Conservation (phyloP, 2,113 vertebrate species). For the Dryoscopus gambensis region DNA sequence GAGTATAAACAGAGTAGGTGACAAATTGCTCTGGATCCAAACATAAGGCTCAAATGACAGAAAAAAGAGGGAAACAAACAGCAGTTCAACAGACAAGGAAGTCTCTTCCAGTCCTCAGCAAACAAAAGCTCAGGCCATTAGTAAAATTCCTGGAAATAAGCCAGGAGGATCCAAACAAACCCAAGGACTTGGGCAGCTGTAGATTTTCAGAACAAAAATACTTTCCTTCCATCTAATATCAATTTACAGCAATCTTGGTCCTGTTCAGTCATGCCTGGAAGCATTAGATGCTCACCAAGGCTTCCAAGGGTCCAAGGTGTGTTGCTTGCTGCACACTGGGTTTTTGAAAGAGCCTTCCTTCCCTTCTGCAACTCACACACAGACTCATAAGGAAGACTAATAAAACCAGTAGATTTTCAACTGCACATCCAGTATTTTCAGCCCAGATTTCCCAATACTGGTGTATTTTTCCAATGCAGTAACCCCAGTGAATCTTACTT, state of each 20-base stretch:
- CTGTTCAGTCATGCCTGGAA: neutral
- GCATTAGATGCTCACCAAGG: neutral
- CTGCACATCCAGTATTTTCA: neutral
- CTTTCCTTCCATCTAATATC: neutral
- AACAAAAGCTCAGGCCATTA: neutral
- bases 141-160: neutral
- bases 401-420: neutral
- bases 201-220: neutral
- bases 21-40: neutral
- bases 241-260: neutral
- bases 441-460: neutral
- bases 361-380: neutral
- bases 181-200: neutral
- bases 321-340: neutral
- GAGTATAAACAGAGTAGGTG: neutral
- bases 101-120: neutral
- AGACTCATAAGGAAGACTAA: neutral
- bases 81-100: neutral
- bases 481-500: neutral
- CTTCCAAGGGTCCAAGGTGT: neutral
- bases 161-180: neutral
- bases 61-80: neutral
- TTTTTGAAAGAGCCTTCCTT: neutral
- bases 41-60: neutral
- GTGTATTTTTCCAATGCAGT: neutral